Conservation (phyloP, 2,888 invertebrate genomes). For the Blastobasis lacticolella region DNA sequence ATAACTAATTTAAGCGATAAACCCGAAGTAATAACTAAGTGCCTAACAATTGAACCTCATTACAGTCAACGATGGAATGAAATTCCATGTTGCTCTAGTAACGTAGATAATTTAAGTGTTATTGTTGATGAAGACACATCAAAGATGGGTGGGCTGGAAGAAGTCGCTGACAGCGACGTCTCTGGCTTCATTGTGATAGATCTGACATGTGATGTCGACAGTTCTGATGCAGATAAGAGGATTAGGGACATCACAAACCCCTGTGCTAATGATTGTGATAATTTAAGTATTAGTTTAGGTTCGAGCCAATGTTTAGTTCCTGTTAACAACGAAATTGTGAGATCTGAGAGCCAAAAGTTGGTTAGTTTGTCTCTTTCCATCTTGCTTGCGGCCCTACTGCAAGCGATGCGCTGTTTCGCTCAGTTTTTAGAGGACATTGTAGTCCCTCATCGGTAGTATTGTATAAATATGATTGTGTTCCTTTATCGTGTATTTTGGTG, state of each 20-base stretch:
- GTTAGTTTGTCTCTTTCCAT: conserved; percentile 76
- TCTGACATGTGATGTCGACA: conserved; percentile 52
- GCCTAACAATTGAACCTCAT: conserved; percentile 58
- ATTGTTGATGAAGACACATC: conserved; percentile 29
- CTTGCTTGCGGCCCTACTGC: conserved; percentile 74
- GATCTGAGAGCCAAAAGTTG: conserved; percentile 64
- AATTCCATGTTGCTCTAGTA: conserved; percentile 64
- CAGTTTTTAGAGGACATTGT: conserved; percentile 76
- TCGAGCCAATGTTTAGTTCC: conserved; percentile 60
- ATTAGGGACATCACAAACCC: conserved; percentile 28
- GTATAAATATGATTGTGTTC: conserved; percentile 22
- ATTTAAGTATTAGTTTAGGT: conserved; percentile 46
- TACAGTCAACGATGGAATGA: conserved; percentile 56
- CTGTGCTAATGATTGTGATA: conserved; percentile 47
- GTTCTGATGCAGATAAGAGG: conserved; percentile 10
- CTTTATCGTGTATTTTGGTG: conserved; percentile 32
- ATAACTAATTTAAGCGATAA: conserved; percentile 35
- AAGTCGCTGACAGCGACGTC: conserved; percentile 25
- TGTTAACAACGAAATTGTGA: conserved; percentile 61
- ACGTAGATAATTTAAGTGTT: conserved; percentile 46
- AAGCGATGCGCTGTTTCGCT: conserved; percentile 77
- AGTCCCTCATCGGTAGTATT: conserved; percentile 59
- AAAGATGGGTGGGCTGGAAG: conserved; percentile 20
- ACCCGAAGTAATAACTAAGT: conserved; percentile 51
- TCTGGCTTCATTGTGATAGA: conserved; percentile 64